phyloP scores from a whole-genome alignment of 2,888 invertebrate species.

The Camptogramma bilineatum region DNA sequence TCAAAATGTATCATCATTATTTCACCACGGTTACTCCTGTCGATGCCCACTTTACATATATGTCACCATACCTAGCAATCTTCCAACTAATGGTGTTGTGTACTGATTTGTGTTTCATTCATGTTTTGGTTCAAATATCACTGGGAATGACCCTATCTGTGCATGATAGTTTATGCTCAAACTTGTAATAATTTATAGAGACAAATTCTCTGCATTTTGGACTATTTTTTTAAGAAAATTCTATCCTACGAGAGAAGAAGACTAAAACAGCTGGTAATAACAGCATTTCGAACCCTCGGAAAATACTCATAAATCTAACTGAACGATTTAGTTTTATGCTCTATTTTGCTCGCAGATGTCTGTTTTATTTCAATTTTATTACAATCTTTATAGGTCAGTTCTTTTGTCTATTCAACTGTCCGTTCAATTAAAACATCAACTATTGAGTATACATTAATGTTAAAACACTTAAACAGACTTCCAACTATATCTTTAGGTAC shows the following conservation, averaged over 20 bases:
- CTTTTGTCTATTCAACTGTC: too few species aligned
- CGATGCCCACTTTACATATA: background rate
- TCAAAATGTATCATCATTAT: conserved; percentile 28
- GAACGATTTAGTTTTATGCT: background rate
- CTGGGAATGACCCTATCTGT: too few species aligned
- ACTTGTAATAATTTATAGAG: background rate
- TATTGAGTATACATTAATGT: too few species aligned
- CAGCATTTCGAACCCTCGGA: background rate
- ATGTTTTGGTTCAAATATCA: conserved; percentile 33
- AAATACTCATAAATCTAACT: background rate
- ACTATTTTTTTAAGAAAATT: too few species aligned
- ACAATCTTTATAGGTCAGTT: background rate
- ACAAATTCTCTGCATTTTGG: too few species aligned
- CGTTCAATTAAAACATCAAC: too few species aligned
- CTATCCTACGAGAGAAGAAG: too few species aligned
- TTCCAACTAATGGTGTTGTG: background rate
- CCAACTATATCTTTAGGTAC: too few species aligned
- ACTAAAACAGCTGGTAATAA: too few species aligned
- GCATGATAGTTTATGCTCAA: background rate
- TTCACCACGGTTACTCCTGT: conserved; percentile 17
- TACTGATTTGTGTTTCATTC: conserved; percentile 21
- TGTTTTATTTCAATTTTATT: background rate
- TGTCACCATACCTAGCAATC: conserved; percentile 18
- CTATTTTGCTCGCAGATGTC: background rate
- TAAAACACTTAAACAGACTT: too few species aligned